These are phyloP conservation scores for Operophtera brumata DNA, from an alignment of 2,888 invertebrate genomes.

Conservation along the genomic window DNA sequence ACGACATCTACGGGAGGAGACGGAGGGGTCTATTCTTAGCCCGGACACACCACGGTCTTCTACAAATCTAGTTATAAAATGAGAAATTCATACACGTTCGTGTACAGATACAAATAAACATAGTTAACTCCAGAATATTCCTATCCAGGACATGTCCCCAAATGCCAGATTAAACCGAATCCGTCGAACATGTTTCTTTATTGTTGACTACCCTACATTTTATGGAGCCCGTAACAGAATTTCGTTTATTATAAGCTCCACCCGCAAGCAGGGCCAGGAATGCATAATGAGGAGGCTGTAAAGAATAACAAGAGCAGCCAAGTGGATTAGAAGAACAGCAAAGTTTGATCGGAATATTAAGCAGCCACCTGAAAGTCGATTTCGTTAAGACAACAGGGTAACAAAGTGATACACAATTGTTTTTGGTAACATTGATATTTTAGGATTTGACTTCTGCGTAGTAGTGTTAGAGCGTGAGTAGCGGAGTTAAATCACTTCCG, in stretches of 20 bases:
- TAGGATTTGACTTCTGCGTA: not conserved
- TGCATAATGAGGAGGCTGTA: conserved; percentile 42
- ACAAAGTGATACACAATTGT: conserved; percentile 27
- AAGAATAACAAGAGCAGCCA: conserved; percentile 38
- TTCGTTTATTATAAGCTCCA: conserved; percentile 28
- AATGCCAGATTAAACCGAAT: conserved; percentile 20
- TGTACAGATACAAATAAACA: not conserved
- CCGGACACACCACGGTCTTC: no score
- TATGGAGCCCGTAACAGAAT: conserved; percentile 26
- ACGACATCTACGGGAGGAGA: no score
- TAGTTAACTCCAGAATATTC: not conserved
- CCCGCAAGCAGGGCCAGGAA: conserved; percentile 39
- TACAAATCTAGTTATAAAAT: not conserved
- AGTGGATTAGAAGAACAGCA: conserved; percentile 41
- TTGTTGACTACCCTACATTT: conserved; percentile 23
- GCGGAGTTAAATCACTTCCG: not conserved
- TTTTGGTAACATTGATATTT: conserved; percentile 18
- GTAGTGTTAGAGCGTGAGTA: no score
- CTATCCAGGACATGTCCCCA: not conserved
- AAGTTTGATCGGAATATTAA: conserved; percentile 43
- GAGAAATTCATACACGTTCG: no score
- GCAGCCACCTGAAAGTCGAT: conserved; percentile 32
- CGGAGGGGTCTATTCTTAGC: no score
- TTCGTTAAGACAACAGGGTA: conserved; percentile 29
- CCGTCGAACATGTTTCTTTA: conserved; percentile 4